These are phyloP conservation scores for Grapholita molesta DNA, from an alignment of 1,140 invertebrate species.

Conservation along the genomic window DNA sequence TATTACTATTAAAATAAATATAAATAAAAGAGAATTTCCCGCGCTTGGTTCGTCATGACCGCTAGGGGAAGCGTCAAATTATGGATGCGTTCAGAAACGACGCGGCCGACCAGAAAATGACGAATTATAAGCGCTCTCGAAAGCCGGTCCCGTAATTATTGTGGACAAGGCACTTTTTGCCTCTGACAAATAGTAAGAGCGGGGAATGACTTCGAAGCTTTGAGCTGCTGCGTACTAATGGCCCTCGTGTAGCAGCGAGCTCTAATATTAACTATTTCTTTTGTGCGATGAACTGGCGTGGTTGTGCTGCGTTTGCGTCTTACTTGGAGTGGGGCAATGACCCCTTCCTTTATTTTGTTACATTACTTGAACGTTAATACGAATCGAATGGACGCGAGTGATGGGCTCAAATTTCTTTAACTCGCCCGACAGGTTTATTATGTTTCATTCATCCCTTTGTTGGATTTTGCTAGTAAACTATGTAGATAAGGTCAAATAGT, in stretches of 20 bases:
- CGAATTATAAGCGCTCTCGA: constrained; percentile 72
- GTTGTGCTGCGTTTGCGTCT: constrained; percentile 55
- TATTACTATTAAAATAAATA: neutral
- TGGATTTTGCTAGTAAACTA: constrained; percentile 45
- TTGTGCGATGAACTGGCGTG: constrained; percentile 61
- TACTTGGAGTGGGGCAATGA: constrained; percentile 56
- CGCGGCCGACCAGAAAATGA: constrained; percentile 74
- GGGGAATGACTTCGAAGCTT: constrained; percentile 70
- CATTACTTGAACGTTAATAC: constrained; percentile 71
- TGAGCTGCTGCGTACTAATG: constrained; percentile 67
- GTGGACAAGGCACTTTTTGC: constrained; percentile 75
- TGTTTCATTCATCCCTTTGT: constrained; percentile 58
- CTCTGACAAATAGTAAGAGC: constrained; percentile 73
- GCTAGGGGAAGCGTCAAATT: constrained; percentile 71
- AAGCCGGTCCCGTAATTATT: constrained; percentile 76
- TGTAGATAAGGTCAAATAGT: neutral
- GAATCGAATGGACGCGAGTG: constrained; percentile 65
- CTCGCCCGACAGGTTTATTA: constrained; percentile 50
- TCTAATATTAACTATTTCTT: constrained; percentile 77
- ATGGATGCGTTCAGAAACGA: constrained; percentile 64
- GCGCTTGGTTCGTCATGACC: constrained; percentile 48
- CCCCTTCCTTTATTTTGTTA: constrained; percentile 69
- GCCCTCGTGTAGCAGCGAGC: constrained; percentile 62
- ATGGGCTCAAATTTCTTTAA: constrained; percentile 66
- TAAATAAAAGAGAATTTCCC: constrained; percentile 20